Percentiles rank a stretch among this genome's conserved stretches.
Conservation (phyloP, 1,140 invertebrate genomes). For the Drosophila albomicans region DNA sequence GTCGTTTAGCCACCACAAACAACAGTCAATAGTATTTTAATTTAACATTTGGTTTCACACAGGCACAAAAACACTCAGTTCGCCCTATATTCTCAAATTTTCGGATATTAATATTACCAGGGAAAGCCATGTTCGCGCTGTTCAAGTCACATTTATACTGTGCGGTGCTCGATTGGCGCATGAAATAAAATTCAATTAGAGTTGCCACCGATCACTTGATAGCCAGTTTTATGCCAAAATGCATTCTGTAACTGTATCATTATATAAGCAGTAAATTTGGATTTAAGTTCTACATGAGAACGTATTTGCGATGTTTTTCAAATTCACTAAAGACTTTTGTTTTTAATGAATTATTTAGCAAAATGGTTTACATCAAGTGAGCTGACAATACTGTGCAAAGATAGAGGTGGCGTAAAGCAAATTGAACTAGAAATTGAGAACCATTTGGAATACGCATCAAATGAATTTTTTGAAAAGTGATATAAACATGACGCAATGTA, state of each 20-base stretch:
- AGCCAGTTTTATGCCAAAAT: neutral
- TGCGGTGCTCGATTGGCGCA: conserved; percentile 53
- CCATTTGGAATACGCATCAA: neutral
- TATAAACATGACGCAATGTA: neutral
- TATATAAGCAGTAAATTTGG: neutral
- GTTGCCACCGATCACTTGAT: conserved; percentile 25
- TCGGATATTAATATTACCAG: conserved; percentile 85
- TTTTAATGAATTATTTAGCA: neutral
- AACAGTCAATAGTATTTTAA: conserved; percentile 70
- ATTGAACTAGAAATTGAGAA: neutral
- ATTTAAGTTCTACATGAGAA: neutral
- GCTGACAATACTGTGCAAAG: conserved; percentile 21
- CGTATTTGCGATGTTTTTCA: neutral
- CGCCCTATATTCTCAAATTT: conserved; percentile 84
- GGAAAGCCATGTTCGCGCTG: conserved; percentile 87
- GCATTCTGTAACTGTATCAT: neutral
- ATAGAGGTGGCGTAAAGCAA: neutral
- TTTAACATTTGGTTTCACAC: conserved; percentile 82
- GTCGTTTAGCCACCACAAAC: conserved; percentile 39
- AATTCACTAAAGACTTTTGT: neutral
- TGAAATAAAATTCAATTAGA: conserved; percentile 54
- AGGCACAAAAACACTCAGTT: conserved; percentile 73
- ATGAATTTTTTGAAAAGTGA: neutral
- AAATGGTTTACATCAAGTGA: neutral
- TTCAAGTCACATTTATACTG: conserved; percentile 73